These are phyloP conservation scores for Carposina sasakii DNA, from an alignment of 1,140 invertebrate species.

Conservation along the genomic window DNA sequence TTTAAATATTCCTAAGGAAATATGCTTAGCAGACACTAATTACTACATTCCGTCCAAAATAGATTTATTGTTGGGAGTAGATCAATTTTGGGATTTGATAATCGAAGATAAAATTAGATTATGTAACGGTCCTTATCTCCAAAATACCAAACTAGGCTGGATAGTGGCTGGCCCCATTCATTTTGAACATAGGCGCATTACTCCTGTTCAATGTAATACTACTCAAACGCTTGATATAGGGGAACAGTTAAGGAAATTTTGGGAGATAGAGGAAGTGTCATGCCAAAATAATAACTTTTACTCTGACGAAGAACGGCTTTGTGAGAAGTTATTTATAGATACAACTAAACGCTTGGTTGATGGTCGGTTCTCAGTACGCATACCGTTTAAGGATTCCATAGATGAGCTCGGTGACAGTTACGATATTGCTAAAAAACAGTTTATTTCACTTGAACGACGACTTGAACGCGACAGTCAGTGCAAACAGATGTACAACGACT, in stretches of 20 bases:
- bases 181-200: background rate
- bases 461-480: constrained; percentile 18
- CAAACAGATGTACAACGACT: constrained; percentile 25
- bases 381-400: constrained; percentile 18
- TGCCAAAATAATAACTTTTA: background rate
- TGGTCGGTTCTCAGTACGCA: constrained; percentile 22
- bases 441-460: constrained; percentile 25
- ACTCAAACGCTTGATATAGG: background rate
- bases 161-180: constrained; percentile 20
- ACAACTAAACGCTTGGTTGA: constrained; percentile 14
- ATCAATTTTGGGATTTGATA: constrained; percentile 31
- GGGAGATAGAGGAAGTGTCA: constrained; percentile 18
- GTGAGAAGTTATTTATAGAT: constrained; percentile 19
- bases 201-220: constrained; percentile 13
- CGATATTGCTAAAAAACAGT: constrained; percentile 10
- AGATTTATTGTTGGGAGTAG: constrained; percentile 27
- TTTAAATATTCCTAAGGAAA: constrained; percentile 13
- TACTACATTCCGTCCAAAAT: constrained; percentile 16
- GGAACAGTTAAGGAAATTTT: background rate
- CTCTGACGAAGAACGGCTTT: constrained; percentile 8
- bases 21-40: constrained; percentile 24
- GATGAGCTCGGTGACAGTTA: constrained; percentile 18
- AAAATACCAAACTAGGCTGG: constrained; percentile 33
- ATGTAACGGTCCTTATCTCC: constrained; percentile 18
- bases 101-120: constrained; percentile 18